Percentiles rank a stretch among this genome's conserved stretches.
phyloP scores from a whole-genome alignment of 2,113 vertebrate species.

The Monopterus albus region DNA sequence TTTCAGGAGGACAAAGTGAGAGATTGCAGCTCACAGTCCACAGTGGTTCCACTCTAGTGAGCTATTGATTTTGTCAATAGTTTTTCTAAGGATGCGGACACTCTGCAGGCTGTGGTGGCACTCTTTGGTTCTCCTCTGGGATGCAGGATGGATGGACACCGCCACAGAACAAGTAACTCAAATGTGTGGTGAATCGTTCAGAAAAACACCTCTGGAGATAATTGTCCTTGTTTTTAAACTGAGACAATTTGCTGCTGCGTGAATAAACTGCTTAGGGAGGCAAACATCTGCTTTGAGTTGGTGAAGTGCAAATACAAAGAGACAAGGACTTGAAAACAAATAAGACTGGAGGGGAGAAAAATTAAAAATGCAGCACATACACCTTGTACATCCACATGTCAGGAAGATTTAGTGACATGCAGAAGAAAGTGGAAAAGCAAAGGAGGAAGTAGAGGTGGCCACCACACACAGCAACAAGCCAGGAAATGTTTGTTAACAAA shows the following conservation, averaged over 20 bases:
- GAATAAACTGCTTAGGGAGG: conserved; percentile 52
- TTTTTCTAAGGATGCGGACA: conserved; percentile 50
- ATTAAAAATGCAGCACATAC: conserved; percentile 43
- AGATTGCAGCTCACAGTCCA: conserved; percentile 70
- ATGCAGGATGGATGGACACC: conserved; percentile 52
- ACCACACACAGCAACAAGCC: not conserved
- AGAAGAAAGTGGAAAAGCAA: conserved; percentile 16
- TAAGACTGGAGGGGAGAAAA: not conserved
- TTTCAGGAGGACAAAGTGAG: conserved; percentile 81
- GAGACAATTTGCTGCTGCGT: conserved; percentile 68
- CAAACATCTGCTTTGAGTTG: conserved; percentile 43
- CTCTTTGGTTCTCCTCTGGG: conserved; percentile 69
- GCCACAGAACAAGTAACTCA: conserved; percentile 61
- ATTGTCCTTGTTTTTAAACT: conserved; percentile 65
- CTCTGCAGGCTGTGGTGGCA: conserved; percentile 66
- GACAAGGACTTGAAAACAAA: conserved; percentile 34
- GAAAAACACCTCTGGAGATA: conserved; percentile 66
- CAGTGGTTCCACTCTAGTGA: conserved; percentile 78
- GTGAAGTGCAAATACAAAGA: conserved; percentile 47
- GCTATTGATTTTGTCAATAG: conserved; percentile 79
- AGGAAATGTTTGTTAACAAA: conserved; percentile 3
- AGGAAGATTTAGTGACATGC: conserved; percentile 14
- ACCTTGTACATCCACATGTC: conserved; percentile 23
- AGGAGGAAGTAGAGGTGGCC: not conserved
- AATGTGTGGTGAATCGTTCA: conserved; percentile 65